phyloP scores from a whole-genome alignment of 2,888 invertebrate genomes.

The Epicampocera succincta region DNA sequence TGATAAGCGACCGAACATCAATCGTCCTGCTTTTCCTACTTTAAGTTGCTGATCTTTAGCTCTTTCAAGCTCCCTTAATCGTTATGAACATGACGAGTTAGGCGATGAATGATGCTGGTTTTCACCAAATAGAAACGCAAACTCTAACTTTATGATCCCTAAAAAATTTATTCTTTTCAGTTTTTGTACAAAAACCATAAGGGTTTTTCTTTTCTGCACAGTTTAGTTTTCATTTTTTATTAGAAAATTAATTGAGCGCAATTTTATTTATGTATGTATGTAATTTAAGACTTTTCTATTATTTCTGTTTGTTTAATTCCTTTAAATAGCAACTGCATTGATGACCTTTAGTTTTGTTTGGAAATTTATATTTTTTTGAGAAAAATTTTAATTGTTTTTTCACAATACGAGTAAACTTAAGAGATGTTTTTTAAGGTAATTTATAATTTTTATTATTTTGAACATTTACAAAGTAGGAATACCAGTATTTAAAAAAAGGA shows the following conservation, averaged over 20 bases:
- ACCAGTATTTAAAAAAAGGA: not conserved
- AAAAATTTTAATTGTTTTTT: conserved; percentile 75
- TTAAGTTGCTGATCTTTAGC: conserved; percentile 19
- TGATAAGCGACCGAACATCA: conserved; percentile 44
- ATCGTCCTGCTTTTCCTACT: not conserved
- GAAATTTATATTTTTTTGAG: conserved; percentile 34
- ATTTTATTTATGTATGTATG: conserved; percentile 48
- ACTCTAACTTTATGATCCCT: conserved; percentile 58
- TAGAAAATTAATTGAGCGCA: conserved; percentile 55
- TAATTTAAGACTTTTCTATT: conserved; percentile 63
- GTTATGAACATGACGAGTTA: conserved; percentile 1
- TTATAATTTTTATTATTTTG: conserved; percentile 79
- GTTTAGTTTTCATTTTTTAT: conserved; percentile 10
- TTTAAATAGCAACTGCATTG: conserved; percentile 73
- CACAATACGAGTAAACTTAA: conserved; percentile 74
- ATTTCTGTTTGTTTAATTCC: conserved; percentile 50
- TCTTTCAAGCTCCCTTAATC: not conserved
- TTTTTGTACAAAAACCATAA: conserved; percentile 17
- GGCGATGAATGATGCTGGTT: conserved; percentile 49
- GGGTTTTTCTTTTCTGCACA: conserved; percentile 49
- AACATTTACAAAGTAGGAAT: conserved; percentile 66
- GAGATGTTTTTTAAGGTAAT: conserved; percentile 73
- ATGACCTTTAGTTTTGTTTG: conserved; percentile 58
- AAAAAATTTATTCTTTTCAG: not conserved
- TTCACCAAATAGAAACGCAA: conserved; percentile 14